Base-by-base conservation (phyloP, 2,113 vertebrate genomes). In the Pteropus alecto region DNA sequence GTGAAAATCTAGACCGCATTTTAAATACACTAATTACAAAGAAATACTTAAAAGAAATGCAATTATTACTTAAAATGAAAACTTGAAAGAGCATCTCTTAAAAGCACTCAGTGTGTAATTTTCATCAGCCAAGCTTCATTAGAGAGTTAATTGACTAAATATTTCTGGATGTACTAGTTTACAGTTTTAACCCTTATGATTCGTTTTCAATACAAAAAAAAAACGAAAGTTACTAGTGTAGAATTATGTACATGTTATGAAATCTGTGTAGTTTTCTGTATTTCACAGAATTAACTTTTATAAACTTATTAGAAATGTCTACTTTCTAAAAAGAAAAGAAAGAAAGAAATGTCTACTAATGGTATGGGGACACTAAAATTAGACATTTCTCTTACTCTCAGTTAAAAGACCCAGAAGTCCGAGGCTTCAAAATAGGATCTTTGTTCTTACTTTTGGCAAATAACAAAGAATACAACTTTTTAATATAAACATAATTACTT, bases 41-140 rank as follows among this genome's bases (percentile, higher is more conserved):
- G 46, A 79, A 83, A 77, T 90, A 48, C 28, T 9, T 92, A 7
- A 81, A 67, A 61, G 16, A 88, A 88, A 86, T 58, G 26, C 2
- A 94, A 33, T 87, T 93, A 74, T 65, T 92, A 60, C 83, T 94
- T 88, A 92, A 88, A 83, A 81, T 79, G 48, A 92, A 94, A 56
- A 77, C 13, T 93, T 79, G 51, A 51, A 95, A 76, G 43, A 92
- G 56, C 22, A 63, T 46, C 22, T 89, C 82, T 67, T 73, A 71
- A 71, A 92, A 88, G 60, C 5, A 73, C 14, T 33, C 22, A 73
- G 24, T 65, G 0, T 87, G 15, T 84, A 67, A 86, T 94, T 93
- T 83, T 94, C 54, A 86, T 87, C 13, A 87, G 60, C 61, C 73
- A 87, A 60, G 33, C n/a, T 77, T 96, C 70, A 84, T 58, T 67